Base-by-base conservation (phyloP, 2,888 invertebrate genomes). In the Caenorhabditis sulstoni region DNA sequence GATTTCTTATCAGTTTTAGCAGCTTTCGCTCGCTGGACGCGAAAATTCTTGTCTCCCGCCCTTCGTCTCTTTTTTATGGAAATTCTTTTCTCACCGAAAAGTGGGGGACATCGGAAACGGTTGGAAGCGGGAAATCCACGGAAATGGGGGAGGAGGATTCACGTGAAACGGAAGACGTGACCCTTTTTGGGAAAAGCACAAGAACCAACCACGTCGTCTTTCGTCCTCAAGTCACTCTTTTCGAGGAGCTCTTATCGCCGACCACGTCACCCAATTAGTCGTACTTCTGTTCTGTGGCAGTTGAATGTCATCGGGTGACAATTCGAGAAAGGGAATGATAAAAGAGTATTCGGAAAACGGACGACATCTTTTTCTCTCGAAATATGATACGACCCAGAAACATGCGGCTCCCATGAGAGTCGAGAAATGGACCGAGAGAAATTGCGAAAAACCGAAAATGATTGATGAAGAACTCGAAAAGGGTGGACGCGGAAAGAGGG, bases 1-100 rank as follows among this genome's bases (percentile, higher is more conserved):
- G 39, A 49, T 44, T n/a, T n/a, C 47, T 71, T 71, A 71, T 71
- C 71, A 71, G 71, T 64, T 61, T 8, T 18, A 18, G 37, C 39
- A 55, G 39, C 47, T 70, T 47, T 61, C 47, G 52, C 18, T 62
- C 41, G 45, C n/a, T 1, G 11, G 18, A 39, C 22, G 35, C 37
- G 45, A 35, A 61, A 62, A 70, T 70, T 62, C 62, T 55, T 62
- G 47, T 39, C 22, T 50, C 47, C 47, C 66, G 11, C 22, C 47
- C 55, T 47, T 57, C 8, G 2, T 7, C 18, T 47, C 47, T n/a
- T n/a, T n/a, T n/a, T n/a, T n/a, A 18, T 18, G 3, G 14, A 16
- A 11, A 18, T 47, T 66, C 53, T 8, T 7, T 44, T 35, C 59
- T 68, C 53, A 68, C 68, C 68, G 35, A 61, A 61, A 47, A 8